Evolutionary conservation across 2,888 invertebrate species (phyloP).

Genomic region (Athalia circularis): DNA sequence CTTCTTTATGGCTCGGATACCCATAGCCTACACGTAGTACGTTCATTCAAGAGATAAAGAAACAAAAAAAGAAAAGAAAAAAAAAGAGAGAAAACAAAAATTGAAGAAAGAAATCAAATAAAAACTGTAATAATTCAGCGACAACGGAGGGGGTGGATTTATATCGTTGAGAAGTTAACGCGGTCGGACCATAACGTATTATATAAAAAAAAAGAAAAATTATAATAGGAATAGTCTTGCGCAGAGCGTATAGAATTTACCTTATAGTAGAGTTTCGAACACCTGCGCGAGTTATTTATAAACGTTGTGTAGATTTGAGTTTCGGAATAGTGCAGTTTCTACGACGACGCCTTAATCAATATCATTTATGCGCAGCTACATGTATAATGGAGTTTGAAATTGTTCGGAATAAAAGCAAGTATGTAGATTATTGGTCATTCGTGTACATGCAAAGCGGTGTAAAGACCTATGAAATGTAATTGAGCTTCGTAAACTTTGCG

Average conservation of each 20-base stretch:
- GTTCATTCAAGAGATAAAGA: no score
- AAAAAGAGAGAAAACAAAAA: neutral
- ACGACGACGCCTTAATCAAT: slow-evolving; percentile 17
- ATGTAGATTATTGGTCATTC: no score
- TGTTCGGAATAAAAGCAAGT: no score
- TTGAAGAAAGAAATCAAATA: neutral
- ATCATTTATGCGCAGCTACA: neutral
- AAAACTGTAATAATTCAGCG: slow-evolving; percentile 15
- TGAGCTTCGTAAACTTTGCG: no score
- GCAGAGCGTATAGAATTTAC: no score
- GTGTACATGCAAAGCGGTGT: neutral
- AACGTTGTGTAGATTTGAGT: slow-evolving; percentile 6
- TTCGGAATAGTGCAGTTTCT: neutral
- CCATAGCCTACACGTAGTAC: neutral
- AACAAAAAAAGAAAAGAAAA: no score
- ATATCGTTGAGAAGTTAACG: no score
- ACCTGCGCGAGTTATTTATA: slow-evolving; percentile 15
- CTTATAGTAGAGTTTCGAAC: neutral
- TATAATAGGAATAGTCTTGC: no score
- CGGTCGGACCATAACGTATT: no score
- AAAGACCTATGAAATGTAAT: no score
- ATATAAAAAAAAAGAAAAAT: no score
- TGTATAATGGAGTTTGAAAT: no score
- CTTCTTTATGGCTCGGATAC: neutral
- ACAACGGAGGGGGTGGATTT: neutral